Base-by-base conservation (phyloP, 2,113 vertebrate genomes). In the Poeciliopsis retropinna region DNA sequence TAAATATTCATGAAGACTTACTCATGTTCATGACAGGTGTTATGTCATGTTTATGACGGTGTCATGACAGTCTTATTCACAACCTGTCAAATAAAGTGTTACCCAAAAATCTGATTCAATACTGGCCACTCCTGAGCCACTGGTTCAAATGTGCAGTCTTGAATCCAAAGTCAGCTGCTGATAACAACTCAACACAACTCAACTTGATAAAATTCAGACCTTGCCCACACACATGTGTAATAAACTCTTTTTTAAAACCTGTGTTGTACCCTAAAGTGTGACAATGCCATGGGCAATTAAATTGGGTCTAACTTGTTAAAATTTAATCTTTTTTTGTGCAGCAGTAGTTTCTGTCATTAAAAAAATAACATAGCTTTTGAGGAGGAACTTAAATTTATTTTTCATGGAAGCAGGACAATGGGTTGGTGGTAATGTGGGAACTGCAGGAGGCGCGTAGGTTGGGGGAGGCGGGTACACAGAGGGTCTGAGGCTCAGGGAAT, bases 351-450 rank as follows among this genome's bases (percentile, higher is more conserved):
- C 73, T 78, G 76, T 74, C 63, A 15, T 70, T 76, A 85, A 87
- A 83, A 69, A 85, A 78, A 63, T 34, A 78, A 75, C 64, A 69
- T 64, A 75, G 54, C 25, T 10, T 64, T 84, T 79, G 85, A 89
- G 72, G 74, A 87, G 76, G 77, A 84, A 51, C 70, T 84, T 80
- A 87, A 76, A 8, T n/a, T 34, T 32, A 9, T 13, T 3, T 34
- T 60, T 62, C 76, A 73, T 62, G 57, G 76, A 65, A 27, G 74
- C 80, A 82, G 84, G 73, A 87, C 82, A 88, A 85, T 84, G 80
- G 67, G 1, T 37, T 3, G 39, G 67, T 79, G 75, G 84, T 82
- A 82, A 82, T 81, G 70, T 70, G 70, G 70, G 72, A 69, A 41
- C 63, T 64, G 75, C 74, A 72, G 82, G 85, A 72, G 65, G 19